A percentile compares a stretch with the other conserved stretches of the same genome.
These are phyloP conservation scores for Cercopithecus petaurista DNA, from an alignment of 2,797 vertebrate genomes.

Conservation along the genomic window DNA sequence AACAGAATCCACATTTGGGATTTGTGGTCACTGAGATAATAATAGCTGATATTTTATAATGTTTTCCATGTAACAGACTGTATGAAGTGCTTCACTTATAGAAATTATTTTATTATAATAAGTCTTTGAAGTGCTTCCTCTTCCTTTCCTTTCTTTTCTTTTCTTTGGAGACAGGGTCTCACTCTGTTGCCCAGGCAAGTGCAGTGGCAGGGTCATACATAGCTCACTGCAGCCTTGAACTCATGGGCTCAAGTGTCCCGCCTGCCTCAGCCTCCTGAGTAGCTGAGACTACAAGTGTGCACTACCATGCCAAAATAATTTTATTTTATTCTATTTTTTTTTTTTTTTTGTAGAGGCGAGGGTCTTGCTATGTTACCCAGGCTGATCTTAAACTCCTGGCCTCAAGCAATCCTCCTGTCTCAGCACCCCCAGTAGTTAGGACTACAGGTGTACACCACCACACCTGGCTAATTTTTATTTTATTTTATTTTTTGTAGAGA, in stretches of 20 bases:
- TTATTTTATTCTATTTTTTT: neutral
- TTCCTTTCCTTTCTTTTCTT: neutral
- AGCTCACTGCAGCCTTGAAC: neutral
- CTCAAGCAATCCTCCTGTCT: neutral
- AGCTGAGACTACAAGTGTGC: neutral
- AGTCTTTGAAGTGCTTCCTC: neutral
- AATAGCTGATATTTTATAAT: neutral
- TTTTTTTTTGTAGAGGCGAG: neutral
- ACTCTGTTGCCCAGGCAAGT: neutral
- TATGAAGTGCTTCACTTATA: neutral
- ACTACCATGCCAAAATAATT: neutral
- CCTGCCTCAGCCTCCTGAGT: neutral
- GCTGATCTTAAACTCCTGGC: neutral
- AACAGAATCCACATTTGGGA: neutral
- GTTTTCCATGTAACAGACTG: neutral
- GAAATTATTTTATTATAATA: neutral
- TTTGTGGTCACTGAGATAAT: neutral
- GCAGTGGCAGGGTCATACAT: neutral
- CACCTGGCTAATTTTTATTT: neutral
- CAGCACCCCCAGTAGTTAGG: neutral
- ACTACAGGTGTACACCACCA: neutral
- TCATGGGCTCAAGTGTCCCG: neutral
- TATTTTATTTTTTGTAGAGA: neutral
- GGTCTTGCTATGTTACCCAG: neutral
- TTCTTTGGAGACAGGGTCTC: neutral